phyloP scores from a whole-genome alignment of 2,113 vertebrate genomes.

The Poeciliopsis turrubarensis region DNA sequence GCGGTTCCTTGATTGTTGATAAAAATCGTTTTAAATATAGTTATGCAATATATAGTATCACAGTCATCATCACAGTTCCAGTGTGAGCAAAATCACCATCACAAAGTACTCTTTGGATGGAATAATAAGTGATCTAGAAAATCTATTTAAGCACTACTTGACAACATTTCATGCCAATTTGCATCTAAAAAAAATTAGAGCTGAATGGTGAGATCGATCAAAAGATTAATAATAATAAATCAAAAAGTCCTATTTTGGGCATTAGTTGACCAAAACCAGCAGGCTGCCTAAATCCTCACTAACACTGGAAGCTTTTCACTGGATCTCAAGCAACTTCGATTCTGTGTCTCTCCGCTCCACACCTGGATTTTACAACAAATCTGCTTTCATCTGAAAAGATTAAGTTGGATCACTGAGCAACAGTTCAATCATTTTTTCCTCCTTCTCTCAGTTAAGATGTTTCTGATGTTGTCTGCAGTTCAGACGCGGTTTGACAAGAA shows the following conservation, averaged over 20 bases:
- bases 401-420: no score
- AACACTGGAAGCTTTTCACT: not conserved
- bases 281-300: not conserved
- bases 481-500: no score
- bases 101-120: not conserved
- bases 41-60: not conserved
- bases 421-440: no score
- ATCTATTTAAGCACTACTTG: not conserved
- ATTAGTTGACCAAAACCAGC: not conserved
- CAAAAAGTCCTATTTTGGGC: not conserved
- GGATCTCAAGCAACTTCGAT: not conserved
- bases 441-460: no score
- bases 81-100: not conserved
- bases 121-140: not conserved
- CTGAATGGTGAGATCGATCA: not conserved
- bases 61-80: not conserved
- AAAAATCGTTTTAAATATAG: no score
- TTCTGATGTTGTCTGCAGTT: no score
- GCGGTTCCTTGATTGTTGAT: no score
- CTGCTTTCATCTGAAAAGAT: no score
- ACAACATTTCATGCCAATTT: no score
- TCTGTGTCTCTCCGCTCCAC: not conserved
- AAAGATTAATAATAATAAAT: not conserved
- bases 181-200: not conserved
- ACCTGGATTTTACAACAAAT: no score